Evolutionary conservation across 2,113 vertebrate species (phyloP), one percentile per base, ranked within the genome.

Genomic region (Onychostoma macrolepis): DNA sequence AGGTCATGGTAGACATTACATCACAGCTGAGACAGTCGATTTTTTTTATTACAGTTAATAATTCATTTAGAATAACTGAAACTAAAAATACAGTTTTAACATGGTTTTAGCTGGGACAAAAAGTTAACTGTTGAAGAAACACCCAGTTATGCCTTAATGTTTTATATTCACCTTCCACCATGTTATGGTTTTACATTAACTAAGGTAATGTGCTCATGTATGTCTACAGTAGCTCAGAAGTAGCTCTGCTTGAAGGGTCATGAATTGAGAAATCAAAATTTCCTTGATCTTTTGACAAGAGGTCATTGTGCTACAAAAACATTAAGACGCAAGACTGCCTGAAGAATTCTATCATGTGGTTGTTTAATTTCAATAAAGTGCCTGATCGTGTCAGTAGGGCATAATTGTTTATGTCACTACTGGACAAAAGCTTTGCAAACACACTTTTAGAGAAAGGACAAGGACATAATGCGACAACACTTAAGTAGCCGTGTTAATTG

Each of bases 171-270:
- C 26, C 75, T 69, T 45, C 10, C 38, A 10, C 56, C 79, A 80
- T 80, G 58, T 65, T 65, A 45, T 21, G 58, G 80, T 81, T 81
- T 45, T 45, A 81, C 58, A 81, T 81, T 81, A 81, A 65, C 80
- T 43, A 65, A 65, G 38, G 80, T 65, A 17, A 81, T 45, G 38
- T 65, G 38, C 38, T 81, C 36, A 11, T 43, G 33, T 45, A 28
- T 45, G 38, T 81, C 9, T 81, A 58, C 58, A 30, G 80, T 65
- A 80, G 45, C 43, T 45, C 43, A 45, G 43, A 45, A 26, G 78
- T 41, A 79, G n/a, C 26, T 78, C 26, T 67, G 63, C 11, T 67
- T 67, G 26, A 28, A 67, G 26, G 63, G 26, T 67, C 63, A 13
- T 28, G 11, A 67, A 28, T 67, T 67, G 63, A 28, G 63, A 26